A percentile compares a stretch with the other conserved stretches of the same genome.
These are phyloP conservation scores for Aeoliscus strigatus DNA, from an alignment of 2,797 vertebrate species.

Conservation along the genomic window DNA sequence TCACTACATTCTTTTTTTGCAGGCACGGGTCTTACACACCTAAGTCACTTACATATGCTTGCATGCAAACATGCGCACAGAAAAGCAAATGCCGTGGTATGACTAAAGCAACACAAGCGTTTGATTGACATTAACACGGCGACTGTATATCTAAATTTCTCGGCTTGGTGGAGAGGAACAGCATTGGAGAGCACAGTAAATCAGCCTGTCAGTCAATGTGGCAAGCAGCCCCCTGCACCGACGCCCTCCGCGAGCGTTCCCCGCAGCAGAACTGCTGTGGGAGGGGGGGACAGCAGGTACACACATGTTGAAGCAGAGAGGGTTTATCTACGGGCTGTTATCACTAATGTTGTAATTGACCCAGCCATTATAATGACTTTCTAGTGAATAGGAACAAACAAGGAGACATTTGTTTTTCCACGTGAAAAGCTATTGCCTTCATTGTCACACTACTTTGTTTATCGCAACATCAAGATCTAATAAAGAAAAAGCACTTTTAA, in stretches of 20 bases:
- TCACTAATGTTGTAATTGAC: slow-evolving; percentile 32
- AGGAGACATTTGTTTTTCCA: slow-evolving; percentile 2
- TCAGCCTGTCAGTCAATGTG: slow-evolving; percentile 72
- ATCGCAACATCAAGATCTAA: neutral
- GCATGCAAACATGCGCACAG: slow-evolving; percentile 27
- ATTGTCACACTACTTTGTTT: too few relatives aligned
- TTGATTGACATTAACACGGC: slow-evolving; percentile 64
- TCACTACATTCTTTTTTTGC: slow-evolving; percentile 41
- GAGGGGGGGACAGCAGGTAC: too few relatives aligned
- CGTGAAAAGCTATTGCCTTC: neutral
- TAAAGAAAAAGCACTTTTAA: slow-evolving; percentile 12
- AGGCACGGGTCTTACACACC: neutral
- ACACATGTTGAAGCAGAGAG: slow-evolving; percentile 40
- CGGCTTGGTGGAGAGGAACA: slow-evolving; percentile 72
- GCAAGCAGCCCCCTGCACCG: slow-evolving; percentile 30
- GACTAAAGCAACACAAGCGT: slow-evolving; percentile 26
- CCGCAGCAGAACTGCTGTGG: slow-evolving; percentile 11
- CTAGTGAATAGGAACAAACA: slow-evolving; percentile 19
- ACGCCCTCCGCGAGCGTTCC: slow-evolving; percentile 2
- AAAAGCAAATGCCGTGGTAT: neutral
- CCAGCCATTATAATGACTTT: slow-evolving; percentile 24
- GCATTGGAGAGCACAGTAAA: slow-evolving; percentile 58
- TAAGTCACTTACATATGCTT: slow-evolving; percentile 23
- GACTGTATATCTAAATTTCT: slow-evolving; percentile 72
- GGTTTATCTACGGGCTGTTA: slow-evolving; percentile 32